phyloP scores from a whole-genome alignment of 2,797 vertebrate genomes.

The Danio aesculapii region DNA sequence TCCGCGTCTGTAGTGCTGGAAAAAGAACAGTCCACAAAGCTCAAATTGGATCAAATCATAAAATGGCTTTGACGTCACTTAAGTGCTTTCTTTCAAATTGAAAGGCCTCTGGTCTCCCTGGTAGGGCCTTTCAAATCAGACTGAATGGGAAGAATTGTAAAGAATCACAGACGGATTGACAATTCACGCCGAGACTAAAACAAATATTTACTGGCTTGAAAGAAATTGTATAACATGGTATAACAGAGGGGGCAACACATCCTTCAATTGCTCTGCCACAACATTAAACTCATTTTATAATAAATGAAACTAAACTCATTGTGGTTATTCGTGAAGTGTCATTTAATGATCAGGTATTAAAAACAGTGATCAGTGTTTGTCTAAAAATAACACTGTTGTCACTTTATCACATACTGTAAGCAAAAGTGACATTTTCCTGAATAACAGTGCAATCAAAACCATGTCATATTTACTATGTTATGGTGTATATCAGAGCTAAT shows the following conservation, averaged over 20 bases:
- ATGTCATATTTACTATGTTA: too few relatives aligned
- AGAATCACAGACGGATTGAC: neutral
- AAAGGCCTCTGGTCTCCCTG: neutral
- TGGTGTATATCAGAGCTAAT: too few relatives aligned
- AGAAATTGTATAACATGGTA: neutral
- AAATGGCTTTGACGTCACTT: neutral
- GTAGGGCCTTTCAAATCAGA: neutral
- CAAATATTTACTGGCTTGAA: neutral
- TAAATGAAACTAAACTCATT: neutral
- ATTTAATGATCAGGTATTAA: neutral
- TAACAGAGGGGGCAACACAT: neutral
- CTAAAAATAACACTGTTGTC: too few relatives aligned
- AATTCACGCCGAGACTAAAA: neutral
- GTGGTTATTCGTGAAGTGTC: neutral
- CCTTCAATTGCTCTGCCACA: neutral
- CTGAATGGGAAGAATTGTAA: neutral
- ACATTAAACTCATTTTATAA: neutral
- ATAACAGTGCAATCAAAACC: too few relatives aligned
- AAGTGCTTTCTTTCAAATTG: neutral
- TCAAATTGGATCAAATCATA: slow-evolving; percentile 18
- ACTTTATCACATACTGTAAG: too few relatives aligned
- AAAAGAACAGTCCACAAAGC: neutral
- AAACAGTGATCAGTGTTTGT: too few relatives aligned
- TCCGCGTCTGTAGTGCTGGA: neutral
- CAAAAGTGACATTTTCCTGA: too few relatives aligned